Base-by-base conservation (phyloP, 2,888 invertebrate species). In the Girardia tigrina region DNA sequence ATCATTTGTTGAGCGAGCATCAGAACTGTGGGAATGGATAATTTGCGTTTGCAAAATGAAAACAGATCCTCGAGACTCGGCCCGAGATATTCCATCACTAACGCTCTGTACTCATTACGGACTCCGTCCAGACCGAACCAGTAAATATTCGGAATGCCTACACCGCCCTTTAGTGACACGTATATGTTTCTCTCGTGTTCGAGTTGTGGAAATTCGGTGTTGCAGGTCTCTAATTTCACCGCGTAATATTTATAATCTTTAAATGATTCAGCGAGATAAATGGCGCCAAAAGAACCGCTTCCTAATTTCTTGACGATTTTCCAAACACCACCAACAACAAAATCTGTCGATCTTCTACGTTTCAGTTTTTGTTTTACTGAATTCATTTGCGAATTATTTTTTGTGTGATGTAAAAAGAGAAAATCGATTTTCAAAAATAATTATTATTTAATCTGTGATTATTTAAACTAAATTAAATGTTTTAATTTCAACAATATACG, bases 11-110 rank as follows among this genome's bases (percentile, higher is more conserved):
- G 98, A 82, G 94, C 97, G 82, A 99, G 87, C 97, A 99, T 97
- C 79, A 98, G 89, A 79, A 99, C 98, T 79, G 97, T 98, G 88
- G 98, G 99, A 88, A 97, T 92, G 80, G 97, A 95, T 87, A 99
- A 98, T 83, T 94, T 90, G 79, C 98, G 90, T 78, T 93, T 91
- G 86, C 98, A 98, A 87, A 98, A 98, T 86, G 97, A 97, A 87
- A 99, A 98, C 75, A 98, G 89, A 86, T 98, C 97, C 87, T 98
- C 97, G 75, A 98, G 88, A 75, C 94, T 94, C 0, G 97, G 97
- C 70, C 97, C 98, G 79, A 99, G 87, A 74, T 98, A 88, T 86
- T 99, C 98, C 97, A 98, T 97, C 79, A 99, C 97, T 56, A 95
- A 88, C 79, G 94, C 92, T 85, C 94, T 94, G 29, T 75, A 76